Evolutionary conservation across 2,888 invertebrate species (phyloP), one percentile per base, ranked within the genome.

Genomic region (Luperina testacea): DNA sequence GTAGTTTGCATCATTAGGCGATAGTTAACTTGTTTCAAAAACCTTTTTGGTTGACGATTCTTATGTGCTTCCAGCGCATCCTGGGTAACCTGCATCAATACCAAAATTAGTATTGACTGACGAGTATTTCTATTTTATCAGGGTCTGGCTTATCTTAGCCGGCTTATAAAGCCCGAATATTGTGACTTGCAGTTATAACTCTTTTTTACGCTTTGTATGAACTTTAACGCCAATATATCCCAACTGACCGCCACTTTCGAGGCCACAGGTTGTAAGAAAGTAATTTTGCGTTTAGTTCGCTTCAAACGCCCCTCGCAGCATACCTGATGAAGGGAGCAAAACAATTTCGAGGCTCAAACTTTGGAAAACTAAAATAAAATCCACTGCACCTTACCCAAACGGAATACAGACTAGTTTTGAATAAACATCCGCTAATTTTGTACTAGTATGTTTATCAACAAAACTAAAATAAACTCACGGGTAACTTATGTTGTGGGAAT

Each of bases 271-370:
- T 79, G 86, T 83, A 83, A 88, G 89, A 84, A 90, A 90, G 90
- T 88, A 90, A 90, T 92, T 92, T 88, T 75, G 87, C 72, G 87
- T 87, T 87, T 88, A 75, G 85, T 78, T 77, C 86, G 78, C 89
- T 85, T 84, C 74, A 77, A 77, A 73, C 76, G 76, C 81, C 82
- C 82, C 82, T 87, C 77, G 64, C 86, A 88, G 93, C 91, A 93
- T 93, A 93, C 91, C 89, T 90, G 91, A 93, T 92, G 91, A 92
- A 92, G 90, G 91, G 90, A 84, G 80, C 86, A 78, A 90, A 92
- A 90, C 90, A 92, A 92, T 91, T 92, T 90, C 77, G 86, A 77
- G 81, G 75, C 81, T 70, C 72, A 77, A 80, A 87, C 83, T 81
- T 86, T 83, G 68, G 53, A 83, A 87, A 87, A 89, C 89, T 87